phyloP scores from a whole-genome alignment of 2,888 invertebrate species.

The Aporophyla nigra region DNA sequence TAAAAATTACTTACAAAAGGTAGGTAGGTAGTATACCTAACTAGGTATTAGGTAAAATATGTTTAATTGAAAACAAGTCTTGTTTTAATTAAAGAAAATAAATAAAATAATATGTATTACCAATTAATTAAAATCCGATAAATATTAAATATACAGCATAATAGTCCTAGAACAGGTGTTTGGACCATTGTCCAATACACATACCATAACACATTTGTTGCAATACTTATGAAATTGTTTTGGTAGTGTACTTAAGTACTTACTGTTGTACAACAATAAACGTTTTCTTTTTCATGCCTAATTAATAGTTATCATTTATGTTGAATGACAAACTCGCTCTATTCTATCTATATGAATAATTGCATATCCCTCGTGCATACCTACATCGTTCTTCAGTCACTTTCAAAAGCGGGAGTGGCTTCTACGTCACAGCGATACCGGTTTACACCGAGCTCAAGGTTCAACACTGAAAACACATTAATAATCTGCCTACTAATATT shows the following conservation, averaged over 20 bases:
- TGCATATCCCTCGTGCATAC: background rate
- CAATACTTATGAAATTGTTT: constrained; percentile 5
- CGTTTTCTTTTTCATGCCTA: background rate
- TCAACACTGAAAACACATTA: constrained; percentile 45
- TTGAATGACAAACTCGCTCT: background rate
- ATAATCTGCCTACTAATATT: constrained; percentile 1
- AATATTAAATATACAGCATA: background rate
- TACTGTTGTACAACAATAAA: background rate
- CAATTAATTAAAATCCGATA: background rate
- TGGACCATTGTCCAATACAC: too few species aligned
- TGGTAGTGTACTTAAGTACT: background rate
- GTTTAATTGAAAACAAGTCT: constrained; percentile 4
- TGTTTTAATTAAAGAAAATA: constrained; percentile 15
- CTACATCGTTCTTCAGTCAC: constrained; percentile 33
- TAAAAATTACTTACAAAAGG: background rate
- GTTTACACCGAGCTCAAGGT: constrained; percentile 60
- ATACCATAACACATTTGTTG: too few species aligned
- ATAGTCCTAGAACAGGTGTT: constrained; percentile 15
- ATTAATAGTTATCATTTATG: background rate
- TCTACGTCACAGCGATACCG: constrained; percentile 64
- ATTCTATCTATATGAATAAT: background rate
- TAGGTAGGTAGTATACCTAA: background rate
- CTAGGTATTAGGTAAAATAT: background rate
- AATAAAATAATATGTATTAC: background rate
- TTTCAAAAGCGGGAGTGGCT: constrained; percentile 68